Conservation (phyloP, 2,888 invertebrate species). For the Melanostoma mellinum region DNA sequence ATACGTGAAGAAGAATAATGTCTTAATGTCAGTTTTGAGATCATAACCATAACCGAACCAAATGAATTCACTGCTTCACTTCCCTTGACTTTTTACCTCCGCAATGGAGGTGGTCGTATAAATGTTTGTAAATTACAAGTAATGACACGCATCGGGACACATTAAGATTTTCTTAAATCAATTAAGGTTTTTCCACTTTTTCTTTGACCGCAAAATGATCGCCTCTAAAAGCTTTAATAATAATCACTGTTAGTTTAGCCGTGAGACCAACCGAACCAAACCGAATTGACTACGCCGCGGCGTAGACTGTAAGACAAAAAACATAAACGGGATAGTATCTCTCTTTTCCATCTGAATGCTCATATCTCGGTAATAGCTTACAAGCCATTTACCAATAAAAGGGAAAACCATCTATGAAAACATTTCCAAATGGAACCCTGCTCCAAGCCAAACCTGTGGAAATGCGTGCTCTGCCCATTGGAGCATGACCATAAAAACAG, state of each 20-base stretch:
- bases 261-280: conserved; percentile 26
- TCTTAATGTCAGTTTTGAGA: no score
- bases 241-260: conserved; percentile 29
- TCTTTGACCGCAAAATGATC: conserved; percentile 14
- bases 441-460: not conserved
- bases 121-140: no score
- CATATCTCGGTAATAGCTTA: conserved; percentile 31
- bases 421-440: conserved; percentile 14
- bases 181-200: conserved; percentile 24
- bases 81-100: no score
- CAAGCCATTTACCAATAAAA: conserved; percentile 48
- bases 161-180: conserved; percentile 16
- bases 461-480: conserved; percentile 30
- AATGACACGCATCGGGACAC: conserved; percentile 6
- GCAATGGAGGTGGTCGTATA: no score
- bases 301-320: conserved; percentile 23
- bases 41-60: no score
- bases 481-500: conserved; percentile 15
- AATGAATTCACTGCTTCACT: no score
- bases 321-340: not conserved
- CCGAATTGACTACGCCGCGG: conserved; percentile 1
- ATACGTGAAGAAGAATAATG: no score
- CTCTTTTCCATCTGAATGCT: conserved; percentile 1
- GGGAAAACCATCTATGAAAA: conserved; percentile 32
- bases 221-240: not conserved